Conservation (phyloP, 2,113 vertebrate species). For the Lontra canadensis region DNA sequence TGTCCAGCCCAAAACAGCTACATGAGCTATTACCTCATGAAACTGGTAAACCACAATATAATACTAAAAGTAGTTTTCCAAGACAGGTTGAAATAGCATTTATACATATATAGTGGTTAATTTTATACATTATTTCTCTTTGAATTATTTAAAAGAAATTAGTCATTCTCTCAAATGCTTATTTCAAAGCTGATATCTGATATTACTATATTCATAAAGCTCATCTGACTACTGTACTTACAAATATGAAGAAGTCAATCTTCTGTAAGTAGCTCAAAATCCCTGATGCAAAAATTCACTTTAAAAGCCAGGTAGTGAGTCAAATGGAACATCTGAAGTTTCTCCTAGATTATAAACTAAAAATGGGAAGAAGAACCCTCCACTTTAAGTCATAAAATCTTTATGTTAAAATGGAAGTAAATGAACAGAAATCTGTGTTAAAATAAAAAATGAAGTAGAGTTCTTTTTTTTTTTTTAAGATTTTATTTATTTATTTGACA, state of each 20-base stretch:
- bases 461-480: too few relatives aligned
- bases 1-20: not conserved
- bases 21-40: not conserved
- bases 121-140: not conserved
- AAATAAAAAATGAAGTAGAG: not conserved
- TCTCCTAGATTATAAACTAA: not conserved
- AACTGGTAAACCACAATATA: not conserved
- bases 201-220: not conserved
- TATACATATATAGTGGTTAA: not conserved
- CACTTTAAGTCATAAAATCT: not conserved
- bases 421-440: not conserved
- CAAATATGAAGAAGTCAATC: not conserved
- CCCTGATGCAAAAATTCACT: not conserved
- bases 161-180: not conserved
- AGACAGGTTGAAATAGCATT: not conserved
- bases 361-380: not conserved
- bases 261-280: not conserved
- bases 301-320: not conserved
- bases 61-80: not conserved
- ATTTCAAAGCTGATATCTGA: not conserved
- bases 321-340: not conserved
- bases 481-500: too few relatives aligned
- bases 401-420: conserved; percentile 15
- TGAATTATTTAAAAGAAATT: not conserved
- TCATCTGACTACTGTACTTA: not conserved